Evolutionary conservation across 2,888 invertebrate species (phyloP).

Genomic region (Micoletzkya japonica): DNA sequence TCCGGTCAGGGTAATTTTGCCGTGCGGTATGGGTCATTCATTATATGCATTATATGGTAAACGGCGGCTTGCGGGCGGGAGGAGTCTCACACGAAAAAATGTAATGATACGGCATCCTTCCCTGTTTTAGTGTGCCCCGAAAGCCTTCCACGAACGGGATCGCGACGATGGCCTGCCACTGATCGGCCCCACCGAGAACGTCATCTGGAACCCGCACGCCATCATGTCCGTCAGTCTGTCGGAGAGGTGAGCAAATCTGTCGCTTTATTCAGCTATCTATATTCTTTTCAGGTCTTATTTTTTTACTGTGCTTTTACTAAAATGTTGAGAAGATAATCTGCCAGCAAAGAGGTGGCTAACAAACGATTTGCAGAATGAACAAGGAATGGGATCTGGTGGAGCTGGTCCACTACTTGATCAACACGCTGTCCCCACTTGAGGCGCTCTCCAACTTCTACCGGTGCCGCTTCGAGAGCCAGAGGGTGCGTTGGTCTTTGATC

Average conservation of each 20-base stretch:
- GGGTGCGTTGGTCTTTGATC: conserved; percentile 1
- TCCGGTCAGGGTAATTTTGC: too few species aligned
- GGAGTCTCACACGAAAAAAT: too few species aligned
- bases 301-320: not conserved
- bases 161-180: conserved; percentile 2
- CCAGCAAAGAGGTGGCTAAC: not conserved
- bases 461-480: conserved; percentile 39
- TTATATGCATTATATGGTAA: too few species aligned
- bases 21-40: too few species aligned
- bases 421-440: conserved; percentile 38
- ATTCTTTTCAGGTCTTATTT: not conserved
- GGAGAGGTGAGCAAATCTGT: conserved; percentile 33
- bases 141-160: not conserved
- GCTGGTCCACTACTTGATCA: conserved; percentile 47
- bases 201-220: conserved; percentile 55
- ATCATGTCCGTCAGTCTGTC: conserved; percentile 39
- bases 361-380: conserved; percentile 26
- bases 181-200: conserved; percentile 27
- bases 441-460: conserved; percentile 43
- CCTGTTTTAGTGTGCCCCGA: conserved; percentile 9
- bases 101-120: not conserved
- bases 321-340: not conserved
- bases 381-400: conserved; percentile 43
- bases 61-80: too few species aligned
- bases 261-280: too few species aligned